Evolutionary conservation across 2,888 invertebrate genomes (phyloP).

Genomic region (Yponomeuta malinellus): DNA sequence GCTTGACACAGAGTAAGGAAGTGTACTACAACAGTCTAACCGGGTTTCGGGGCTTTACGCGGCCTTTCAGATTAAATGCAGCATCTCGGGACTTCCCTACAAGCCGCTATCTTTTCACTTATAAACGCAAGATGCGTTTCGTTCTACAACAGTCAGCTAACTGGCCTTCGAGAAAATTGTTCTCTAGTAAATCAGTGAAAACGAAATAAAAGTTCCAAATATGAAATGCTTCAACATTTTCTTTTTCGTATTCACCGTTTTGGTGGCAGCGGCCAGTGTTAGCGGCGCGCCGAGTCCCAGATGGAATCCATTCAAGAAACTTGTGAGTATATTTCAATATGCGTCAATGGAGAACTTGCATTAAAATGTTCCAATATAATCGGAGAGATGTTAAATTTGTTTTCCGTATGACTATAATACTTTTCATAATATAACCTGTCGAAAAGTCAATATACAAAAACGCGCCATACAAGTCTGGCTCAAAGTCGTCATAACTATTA

Average conservation of each 20-base stretch:
- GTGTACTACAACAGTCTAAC: too few relatives aligned
- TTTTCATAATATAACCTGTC: too few relatives aligned
- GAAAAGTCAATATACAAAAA: too few relatives aligned
- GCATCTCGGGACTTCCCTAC: slow-evolving; percentile 1
- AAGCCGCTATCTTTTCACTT: not conserved
- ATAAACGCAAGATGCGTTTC: not conserved
- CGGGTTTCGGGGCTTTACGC: not conserved
- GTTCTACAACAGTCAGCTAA: slow-evolving; percentile 3
- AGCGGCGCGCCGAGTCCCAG: slow-evolving; percentile 16
- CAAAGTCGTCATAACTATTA: too few relatives aligned
- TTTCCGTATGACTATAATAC: too few relatives aligned
- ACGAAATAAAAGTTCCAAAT: slow-evolving; percentile 12
- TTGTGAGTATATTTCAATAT: slow-evolving; percentile 18
- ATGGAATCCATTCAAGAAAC: slow-evolving; percentile 22
- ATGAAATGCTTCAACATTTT: slow-evolving; percentile 20
- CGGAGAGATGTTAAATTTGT: too few relatives aligned
- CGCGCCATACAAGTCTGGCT: too few relatives aligned
- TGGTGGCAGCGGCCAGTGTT: slow-evolving; percentile 15
- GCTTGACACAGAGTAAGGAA: too few relatives aligned
- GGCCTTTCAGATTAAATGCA: not conserved
- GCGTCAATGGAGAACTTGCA: not conserved
- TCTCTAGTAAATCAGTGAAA: not conserved
- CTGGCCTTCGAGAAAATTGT: not conserved
- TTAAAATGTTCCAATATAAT: too few relatives aligned
- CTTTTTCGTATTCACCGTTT: slow-evolving; percentile 17